Evolutionary conservation across 2,888 invertebrate genomes (phyloP), one percentile per base, ranked within the genome.

Genomic region (Steinernema carpocapsae): DNA sequence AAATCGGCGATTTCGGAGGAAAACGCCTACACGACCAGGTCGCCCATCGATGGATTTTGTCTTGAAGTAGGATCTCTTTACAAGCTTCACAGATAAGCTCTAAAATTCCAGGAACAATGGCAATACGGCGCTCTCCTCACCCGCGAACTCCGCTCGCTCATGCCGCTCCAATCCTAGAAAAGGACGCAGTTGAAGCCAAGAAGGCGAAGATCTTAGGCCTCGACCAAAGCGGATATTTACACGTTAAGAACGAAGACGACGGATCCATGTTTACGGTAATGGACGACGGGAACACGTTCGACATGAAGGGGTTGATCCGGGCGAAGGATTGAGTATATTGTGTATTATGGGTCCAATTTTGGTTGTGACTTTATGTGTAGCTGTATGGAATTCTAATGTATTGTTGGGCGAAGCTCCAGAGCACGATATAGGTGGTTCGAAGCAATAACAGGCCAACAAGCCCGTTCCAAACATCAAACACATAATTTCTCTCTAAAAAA

Each of bases 241-340:
- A 91, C 84, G 95, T 95, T n/a, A 89, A 86, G 14, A 82, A 83
- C 73, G 84, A 73, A 84, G 83, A 71, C 80, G 85, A 74, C 85
- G 88, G 26, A 75, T 90, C 90, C 17, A 87, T 91, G 43, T 91
- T 92, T 84, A 91, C 92, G 17, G 93, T 97, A 0, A 93, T 94
- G 80, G 95, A 97, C 0, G 95, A 97, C 88, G 96, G 96, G 0
- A 97, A 97, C 89, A 93, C 93, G 52, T 97, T 96, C 89, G 95
- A 37, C 37, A 6, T 6, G 37, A 37, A 37, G 37, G 4, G 4
- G 37, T 6, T 6, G 37, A 37, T 3, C 37, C 37, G 37, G 4
- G 37, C 37, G 37, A 6, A 37, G 37, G 37, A 6, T 37, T 37
- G 37, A 64, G 29, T 10, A 10, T 10, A 29, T 52, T 2, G 37